phyloP scores from a whole-genome alignment of 2,797 vertebrate genomes.

The Parauchenoglanis ngamensis region DNA sequence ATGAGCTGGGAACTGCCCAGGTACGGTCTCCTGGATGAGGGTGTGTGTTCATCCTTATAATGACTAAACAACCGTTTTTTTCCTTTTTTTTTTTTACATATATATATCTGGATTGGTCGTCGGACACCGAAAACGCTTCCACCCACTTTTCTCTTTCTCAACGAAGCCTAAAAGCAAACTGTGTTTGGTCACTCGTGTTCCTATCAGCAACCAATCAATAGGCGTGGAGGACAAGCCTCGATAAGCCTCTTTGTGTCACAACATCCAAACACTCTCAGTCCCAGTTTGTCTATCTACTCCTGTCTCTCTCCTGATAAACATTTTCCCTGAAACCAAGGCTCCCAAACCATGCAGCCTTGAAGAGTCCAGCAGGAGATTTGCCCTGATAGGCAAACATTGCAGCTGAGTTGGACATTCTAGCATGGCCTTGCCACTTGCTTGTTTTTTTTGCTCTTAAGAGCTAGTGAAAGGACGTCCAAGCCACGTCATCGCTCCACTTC shows the following conservation, averaged over 20 bases:
- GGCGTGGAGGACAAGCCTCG: constrained; percentile 34
- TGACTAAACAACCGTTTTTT: background rate
- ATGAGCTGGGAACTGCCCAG: constrained; percentile 37
- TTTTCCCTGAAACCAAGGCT: constrained; percentile 50
- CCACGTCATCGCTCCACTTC: constrained; percentile 36
- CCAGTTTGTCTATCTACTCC: constrained; percentile 18
- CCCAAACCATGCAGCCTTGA: constrained; percentile 47
- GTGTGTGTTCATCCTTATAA: background rate
- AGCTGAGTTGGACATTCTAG: constrained; percentile 34
- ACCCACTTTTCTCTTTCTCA: constrained; percentile 24
- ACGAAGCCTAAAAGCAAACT: constrained; percentile 28
- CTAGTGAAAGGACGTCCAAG: constrained; percentile 21
- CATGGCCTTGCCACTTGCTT: constrained; percentile 34
- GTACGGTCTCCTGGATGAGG: constrained; percentile 35
- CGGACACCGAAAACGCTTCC: background rate
- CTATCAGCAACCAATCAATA: constrained; percentile 46
- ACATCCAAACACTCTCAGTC: constrained; percentile 46
- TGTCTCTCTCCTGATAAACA: constrained; percentile 35
- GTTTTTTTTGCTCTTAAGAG: constrained; percentile 45
- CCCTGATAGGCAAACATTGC: constrained; percentile 44
- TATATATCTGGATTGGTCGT: constrained; percentile 7
- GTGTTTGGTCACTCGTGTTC: constrained; percentile 42
- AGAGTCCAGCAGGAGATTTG: constrained; percentile 32
- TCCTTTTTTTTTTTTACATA: background rate
- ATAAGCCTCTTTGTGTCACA: constrained; percentile 51